Conservation (phyloP, 2,797 vertebrate genomes). For the Pseudocheirus occidentalis region DNA sequence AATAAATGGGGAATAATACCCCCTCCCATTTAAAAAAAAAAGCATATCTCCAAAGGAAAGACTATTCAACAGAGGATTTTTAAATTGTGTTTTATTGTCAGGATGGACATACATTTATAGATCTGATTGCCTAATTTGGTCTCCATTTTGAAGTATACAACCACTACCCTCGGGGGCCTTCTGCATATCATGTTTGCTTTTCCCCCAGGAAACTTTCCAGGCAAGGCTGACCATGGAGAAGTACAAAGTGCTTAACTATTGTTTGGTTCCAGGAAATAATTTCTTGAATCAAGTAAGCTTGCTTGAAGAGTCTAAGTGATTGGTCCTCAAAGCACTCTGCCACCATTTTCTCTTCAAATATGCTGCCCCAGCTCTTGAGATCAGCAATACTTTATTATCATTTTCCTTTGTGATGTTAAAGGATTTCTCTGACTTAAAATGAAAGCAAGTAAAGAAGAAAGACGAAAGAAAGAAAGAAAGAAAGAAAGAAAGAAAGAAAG, state of each 20-base stretch:
- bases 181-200: neutral
- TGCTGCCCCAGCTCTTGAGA: neutral
- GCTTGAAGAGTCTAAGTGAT: neutral
- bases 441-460: neutral
- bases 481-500: neutral
- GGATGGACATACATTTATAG: neutral
- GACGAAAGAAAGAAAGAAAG: neutral
- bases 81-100: neutral
- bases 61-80: neutral
- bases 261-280: neutral
- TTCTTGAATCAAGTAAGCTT: neutral
- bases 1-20: constrained; percentile 76
- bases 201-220: neutral
- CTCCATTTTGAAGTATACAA: neutral
- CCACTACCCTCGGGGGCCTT: neutral
- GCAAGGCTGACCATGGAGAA: neutral
- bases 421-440: neutral
- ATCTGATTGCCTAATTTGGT: neutral
- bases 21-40: constrained; percentile 11
- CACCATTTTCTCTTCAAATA: neutral
- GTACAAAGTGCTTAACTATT: neutral
- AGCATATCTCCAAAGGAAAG: neutral
- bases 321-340: neutral
- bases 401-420: neutral
- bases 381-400: neutral